Evolutionary conservation across 2,888 invertebrate species (phyloP), one percentile per base, ranked within the genome.

Genomic region (Seira ritae): DNA sequence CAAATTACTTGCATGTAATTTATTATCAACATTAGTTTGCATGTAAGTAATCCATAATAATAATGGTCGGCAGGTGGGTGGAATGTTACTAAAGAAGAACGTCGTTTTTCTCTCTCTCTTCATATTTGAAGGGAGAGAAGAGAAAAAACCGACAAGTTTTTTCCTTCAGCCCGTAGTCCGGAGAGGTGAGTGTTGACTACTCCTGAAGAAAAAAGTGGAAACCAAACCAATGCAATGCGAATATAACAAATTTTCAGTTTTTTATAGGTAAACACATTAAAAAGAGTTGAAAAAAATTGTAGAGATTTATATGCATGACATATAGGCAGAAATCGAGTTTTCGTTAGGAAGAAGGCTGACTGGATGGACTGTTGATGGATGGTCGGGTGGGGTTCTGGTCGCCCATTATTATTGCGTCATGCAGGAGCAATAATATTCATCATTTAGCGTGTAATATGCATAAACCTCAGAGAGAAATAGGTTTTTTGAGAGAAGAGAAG

Each of bases 1-100:
- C 84, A 84, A 84, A 84, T 84, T 84, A 84, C 84, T 84, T 84
- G 84, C 84, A 84, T 84, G 84, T 83, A 83, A 83, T 83, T 83
- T 83, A 83, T 83, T 83, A 83, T 83, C 83, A 83, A 83, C 83
- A 83, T 83, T 83, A 83, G 83, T 83, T 83, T 83, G 83, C 83
- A 83, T 83, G 83, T 83, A 83, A 83, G 83, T 83, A 83, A 83
- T 83, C 83, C 78, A 79, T 83, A 83, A 83, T 83, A 83, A 83
- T 83, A 83, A 83, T 83, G 83, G 83, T 83, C 83, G 78, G 83
- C 83, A 83, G 83, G 83, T 83, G 83, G 83, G 83, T 83, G 83
- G 83, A 83, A 83, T 83, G 83, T 83, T 83, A 79, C 65, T 55
- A 12, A 12, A n/a, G 55, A 55, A 17, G 55, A 31, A 31, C 31